phyloP scores from a whole-genome alignment of 2,888 invertebrate species.

The Colletes collaris region DNA sequence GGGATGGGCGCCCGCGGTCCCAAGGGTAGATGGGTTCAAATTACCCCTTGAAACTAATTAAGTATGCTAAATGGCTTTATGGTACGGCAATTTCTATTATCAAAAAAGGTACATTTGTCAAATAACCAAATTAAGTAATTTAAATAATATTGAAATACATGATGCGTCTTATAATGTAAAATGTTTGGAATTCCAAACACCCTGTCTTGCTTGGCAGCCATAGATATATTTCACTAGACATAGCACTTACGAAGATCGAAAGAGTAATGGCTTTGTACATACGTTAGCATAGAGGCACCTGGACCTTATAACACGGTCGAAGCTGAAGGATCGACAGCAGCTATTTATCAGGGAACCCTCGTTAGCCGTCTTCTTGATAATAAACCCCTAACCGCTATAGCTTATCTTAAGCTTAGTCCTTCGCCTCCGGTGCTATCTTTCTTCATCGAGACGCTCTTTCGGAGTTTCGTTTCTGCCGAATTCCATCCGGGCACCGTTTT shows the following conservation, averaged over 20 bases:
- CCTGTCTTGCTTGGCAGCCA: background rate
- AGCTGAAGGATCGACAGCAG: slow-evolving; percentile 49
- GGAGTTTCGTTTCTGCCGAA: slow-evolving; percentile 48
- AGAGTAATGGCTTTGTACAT: background rate
- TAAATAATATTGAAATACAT: too few species aligned
- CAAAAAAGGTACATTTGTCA: too few species aligned
- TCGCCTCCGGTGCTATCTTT: slow-evolving; percentile 47
- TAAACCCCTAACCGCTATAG: slow-evolving; percentile 76
- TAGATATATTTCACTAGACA: background rate
- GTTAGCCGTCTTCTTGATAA: slow-evolving; percentile 76
- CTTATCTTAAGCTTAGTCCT: slow-evolving; percentile 74
- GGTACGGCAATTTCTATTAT: too few species aligned
- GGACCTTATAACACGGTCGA: slow-evolving; percentile 4
- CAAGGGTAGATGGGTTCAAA: too few species aligned
- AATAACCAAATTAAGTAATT: too few species aligned
- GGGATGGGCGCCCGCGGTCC: too few species aligned
- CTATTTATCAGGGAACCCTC: slow-evolving; percentile 76
- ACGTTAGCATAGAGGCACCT: background rate
- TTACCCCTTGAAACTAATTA: too few species aligned
- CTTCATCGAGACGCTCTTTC: slow-evolving; percentile 60
- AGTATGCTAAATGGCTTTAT: too few species aligned
- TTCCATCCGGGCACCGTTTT: slow-evolving; percentile 30
- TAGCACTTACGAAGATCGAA: background rate
- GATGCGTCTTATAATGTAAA: too few species aligned
- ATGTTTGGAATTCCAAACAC: too few species aligned